These are phyloP conservation scores for Pelodytes ibericus DNA, from an alignment of 2,797 vertebrate species.

Conservation along the genomic window DNA sequence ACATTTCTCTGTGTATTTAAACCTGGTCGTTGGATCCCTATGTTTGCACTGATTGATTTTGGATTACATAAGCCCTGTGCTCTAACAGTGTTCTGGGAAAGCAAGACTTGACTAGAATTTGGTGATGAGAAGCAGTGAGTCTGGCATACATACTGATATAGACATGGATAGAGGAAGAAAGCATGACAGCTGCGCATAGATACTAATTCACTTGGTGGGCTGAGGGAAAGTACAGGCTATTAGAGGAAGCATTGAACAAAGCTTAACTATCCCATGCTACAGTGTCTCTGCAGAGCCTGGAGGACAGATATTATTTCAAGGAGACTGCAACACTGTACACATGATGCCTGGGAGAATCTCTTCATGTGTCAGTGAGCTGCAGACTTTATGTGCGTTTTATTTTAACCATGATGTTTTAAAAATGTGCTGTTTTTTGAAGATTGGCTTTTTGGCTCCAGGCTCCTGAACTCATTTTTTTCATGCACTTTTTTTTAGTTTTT, in stretches of 20 bases:
- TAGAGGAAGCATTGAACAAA: constrained; percentile 12
- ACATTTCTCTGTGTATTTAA: not conserved
- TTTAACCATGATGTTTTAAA: constrained; percentile 4
- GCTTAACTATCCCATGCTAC: constrained; percentile 18
- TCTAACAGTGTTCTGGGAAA: not conserved
- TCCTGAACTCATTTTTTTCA: not conserved
- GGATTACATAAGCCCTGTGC: not conserved
- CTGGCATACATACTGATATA: constrained; percentile 22
- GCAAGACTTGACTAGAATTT: not conserved
- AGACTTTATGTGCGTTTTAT: constrained; percentile 11
- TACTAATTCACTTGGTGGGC: constrained; percentile 10
- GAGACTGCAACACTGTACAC: constrained; percentile 7
- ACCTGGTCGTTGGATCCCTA: not conserved
- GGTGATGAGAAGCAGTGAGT: not conserved
- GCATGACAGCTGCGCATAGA: constrained; percentile 18
- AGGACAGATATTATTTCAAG: constrained; percentile 28
- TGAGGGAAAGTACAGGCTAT: constrained; percentile 8
- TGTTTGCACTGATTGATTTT: not conserved
- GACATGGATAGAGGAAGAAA: constrained; percentile 29
- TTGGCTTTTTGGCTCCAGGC: constrained; percentile 5
- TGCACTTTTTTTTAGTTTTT: not conserved
- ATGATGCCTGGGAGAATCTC: constrained; percentile 2
- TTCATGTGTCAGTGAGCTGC: constrained; percentile 29
- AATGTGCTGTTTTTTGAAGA: not conserved
- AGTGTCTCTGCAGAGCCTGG: constrained; percentile 12